A percentile compares a stretch with the other conserved stretches of the same genome.
phyloP scores from a whole-genome alignment of 2,888 invertebrate species.

The Oxyteleia sp. region DNA sequence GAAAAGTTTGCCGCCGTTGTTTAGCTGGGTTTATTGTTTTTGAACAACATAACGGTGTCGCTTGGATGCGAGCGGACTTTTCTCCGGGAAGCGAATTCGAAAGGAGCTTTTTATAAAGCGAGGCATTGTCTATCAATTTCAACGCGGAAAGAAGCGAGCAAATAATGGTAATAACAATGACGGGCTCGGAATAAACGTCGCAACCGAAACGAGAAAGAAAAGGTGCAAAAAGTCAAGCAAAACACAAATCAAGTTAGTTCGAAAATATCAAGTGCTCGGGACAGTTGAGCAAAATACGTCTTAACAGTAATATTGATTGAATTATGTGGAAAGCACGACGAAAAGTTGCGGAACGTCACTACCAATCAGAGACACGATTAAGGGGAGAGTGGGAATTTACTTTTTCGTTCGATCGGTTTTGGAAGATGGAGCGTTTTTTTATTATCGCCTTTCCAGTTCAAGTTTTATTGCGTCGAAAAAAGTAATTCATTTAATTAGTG shows the following conservation, averaged over 20 bases:
- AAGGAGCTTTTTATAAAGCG: no score
- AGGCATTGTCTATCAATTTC: slow-evolving; percentile 1
- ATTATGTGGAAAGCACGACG: slow-evolving; percentile 8
- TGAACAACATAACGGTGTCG: no score
- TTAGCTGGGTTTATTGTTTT: no score
- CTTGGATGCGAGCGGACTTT: no score
- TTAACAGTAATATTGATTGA: slow-evolving; percentile 9
- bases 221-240: not conserved
- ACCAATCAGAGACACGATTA: not conserved
- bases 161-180: slow-evolving; percentile 2
- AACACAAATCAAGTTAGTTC: slow-evolving; percentile 2
- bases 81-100: no score
- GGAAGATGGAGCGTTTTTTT: no score
- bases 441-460: no score
- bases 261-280: not conserved
- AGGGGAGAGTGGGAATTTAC: not conserved
- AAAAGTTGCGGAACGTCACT: not conserved
- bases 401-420: not conserved
- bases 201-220: no score
- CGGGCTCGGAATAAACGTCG: slow-evolving; percentile 5
- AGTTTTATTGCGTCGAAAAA: no score
- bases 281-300: not conserved
- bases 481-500: no score
- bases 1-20: no score
- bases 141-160: not conserved